These are phyloP conservation scores for Pleuronectes platessa DNA, from an alignment of 2,113 vertebrate genomes.

Conservation along the genomic window DNA sequence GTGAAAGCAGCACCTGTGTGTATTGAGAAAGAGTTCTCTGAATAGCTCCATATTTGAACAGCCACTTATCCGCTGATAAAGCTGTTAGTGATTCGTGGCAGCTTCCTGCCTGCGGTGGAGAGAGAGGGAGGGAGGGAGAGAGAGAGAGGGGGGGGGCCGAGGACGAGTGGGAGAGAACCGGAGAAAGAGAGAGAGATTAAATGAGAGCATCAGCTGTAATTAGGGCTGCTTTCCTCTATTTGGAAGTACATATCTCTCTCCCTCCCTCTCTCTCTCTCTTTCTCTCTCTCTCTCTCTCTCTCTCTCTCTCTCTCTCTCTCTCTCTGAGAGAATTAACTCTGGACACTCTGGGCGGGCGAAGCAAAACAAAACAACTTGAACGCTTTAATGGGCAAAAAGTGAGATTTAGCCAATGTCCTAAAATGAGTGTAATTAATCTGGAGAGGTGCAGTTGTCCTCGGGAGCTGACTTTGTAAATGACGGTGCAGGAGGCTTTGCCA, in stretches of 20 bases:
- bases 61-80: constrained; percentile 68
- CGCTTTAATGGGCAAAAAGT: constrained; percentile 2
- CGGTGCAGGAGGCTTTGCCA: background rate
- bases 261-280: constrained; percentile 45
- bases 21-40: constrained; percentile 64
- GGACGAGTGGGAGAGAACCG: background rate
- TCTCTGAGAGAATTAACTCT: constrained; percentile 39
- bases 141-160: constrained; percentile 1
- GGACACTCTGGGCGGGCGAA: constrained; percentile 34
- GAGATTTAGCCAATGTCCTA: background rate
- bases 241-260: constrained; percentile 39
- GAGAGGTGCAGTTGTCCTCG: background rate
- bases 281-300: constrained; percentile 44
- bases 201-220: constrained; percentile 69
- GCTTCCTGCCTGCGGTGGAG: constrained; percentile 63
- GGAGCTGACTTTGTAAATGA: background rate
- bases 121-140: constrained; percentile 22
- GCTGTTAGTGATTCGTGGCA: constrained; percentile 70
- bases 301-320: constrained; percentile 46
- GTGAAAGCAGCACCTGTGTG: constrained; percentile 73
- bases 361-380: constrained; percentile 8
- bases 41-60: constrained; percentile 73
- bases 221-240: constrained; percentile 55
- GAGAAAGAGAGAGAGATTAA: constrained; percentile 46
- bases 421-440: background rate